Evolutionary conservation across 2,797 vertebrate genomes (phyloP), one percentile per base, ranked within the genome.

Genomic region (Xyrichtys novacula): DNA sequence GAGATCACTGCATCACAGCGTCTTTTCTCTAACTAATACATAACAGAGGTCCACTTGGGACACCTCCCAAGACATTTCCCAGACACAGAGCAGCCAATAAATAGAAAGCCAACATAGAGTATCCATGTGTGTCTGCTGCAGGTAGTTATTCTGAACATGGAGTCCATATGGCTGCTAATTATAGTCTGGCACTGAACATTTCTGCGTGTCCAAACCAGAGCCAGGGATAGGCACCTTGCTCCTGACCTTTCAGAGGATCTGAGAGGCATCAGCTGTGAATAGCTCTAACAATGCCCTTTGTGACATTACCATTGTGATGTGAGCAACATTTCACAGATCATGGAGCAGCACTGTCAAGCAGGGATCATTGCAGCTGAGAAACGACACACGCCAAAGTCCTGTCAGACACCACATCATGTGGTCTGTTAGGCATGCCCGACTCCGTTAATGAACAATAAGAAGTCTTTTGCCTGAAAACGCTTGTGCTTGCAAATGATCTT

Each of bases 181-280:
- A 78, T 71, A 77, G 63, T 68, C 65, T 78, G 69, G 73, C 81
- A 76, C 7, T 39, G 53, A 76, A 75, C 57, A 48, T 63, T 72
- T 88, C 43, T 58, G 38, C 26, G 55, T 60, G 74, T 71, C 66
- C 76, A 76, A 70, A 80, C 70, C 63, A 56, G 71, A 74, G 52
- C 63, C 62, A 49, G 72, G 40, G 32, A 65, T 32, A 58, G 49
- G 20, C 63, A 67, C 67, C 65, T 70, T 29, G 40, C 64, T 56
- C 43, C 77, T 78, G 74, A 84, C 85, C 82, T 86, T 88, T 82
- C 72, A 78, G 68, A 73, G 59, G 65, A 71, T 79, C 59, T 64
- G 71, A 77, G 75, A 44, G 69, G 76, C 76, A 60, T 85, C 84
- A 84, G 83, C 83, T 87, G 85, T 70, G 73, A 72, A 83, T 25